Evolutionary conservation across 2,888 invertebrate species (phyloP).

Genomic region (Liposcelis brunnea): DNA sequence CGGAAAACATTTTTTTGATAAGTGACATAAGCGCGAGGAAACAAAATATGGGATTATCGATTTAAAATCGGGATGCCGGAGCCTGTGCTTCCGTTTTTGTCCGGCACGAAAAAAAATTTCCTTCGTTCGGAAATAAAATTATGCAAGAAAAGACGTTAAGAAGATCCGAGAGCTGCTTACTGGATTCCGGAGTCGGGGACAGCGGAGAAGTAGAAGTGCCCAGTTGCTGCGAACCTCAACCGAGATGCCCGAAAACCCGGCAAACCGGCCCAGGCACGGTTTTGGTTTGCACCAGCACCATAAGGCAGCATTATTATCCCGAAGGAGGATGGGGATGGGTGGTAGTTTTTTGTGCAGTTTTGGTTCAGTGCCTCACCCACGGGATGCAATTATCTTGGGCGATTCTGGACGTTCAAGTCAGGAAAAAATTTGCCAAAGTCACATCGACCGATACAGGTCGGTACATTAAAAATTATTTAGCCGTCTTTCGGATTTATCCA

Average conservation of each 20-base stretch:
- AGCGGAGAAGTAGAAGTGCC: slow-evolving; percentile 20
- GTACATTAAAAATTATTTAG: slow-evolving; percentile 21
- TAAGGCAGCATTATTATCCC: slow-evolving; percentile 65
- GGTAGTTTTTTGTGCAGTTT: slow-evolving; percentile 49
- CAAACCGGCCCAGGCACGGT: slow-evolving; percentile 12
- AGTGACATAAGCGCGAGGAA: no score
- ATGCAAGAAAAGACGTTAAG: background rate
- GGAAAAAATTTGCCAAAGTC: slow-evolving; percentile 39
- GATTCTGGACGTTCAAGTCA: slow-evolving; percentile 38
- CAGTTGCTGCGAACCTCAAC: slow-evolving; percentile 16
- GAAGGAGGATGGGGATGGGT: slow-evolving; percentile 84
- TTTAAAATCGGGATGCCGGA: no score
- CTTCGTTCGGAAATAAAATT: no score
- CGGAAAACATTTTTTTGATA: no score
- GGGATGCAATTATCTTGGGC: slow-evolving; percentile 55
- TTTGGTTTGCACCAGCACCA: slow-evolving; percentile 20
- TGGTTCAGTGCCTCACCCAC: slow-evolving; percentile 55
- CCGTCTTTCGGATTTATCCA: slow-evolving; percentile 7
- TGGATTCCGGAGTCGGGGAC: slow-evolving; percentile 25
- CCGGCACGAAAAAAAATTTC: no score
- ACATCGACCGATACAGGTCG: slow-evolving; percentile 47
- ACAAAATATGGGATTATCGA: no score
- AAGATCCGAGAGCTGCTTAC: slow-evolving; percentile 2
- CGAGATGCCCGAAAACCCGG: background rate
- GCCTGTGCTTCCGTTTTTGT: no score